Conservation (phyloP, 2,113 vertebrate species). For the Solenodon paradoxus region DNA sequence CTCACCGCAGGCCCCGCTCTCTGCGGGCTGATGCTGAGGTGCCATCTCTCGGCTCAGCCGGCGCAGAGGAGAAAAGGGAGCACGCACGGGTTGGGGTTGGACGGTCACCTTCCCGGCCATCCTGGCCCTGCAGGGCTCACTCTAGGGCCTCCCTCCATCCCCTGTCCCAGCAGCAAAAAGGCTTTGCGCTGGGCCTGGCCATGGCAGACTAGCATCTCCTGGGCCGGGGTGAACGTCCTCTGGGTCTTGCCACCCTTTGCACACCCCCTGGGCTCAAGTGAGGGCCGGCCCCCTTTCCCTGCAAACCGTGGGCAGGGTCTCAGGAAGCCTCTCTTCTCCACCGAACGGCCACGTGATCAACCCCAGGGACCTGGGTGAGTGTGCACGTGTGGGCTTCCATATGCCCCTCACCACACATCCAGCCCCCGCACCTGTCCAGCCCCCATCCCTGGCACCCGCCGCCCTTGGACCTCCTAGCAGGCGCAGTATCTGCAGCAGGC, state of each 20-base stretch:
- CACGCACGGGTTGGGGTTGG: neutral
- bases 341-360: fast-evolving
- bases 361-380: fast-evolving
- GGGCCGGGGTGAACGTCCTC: too few relatives aligned
- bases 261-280: too few relatives aligned
- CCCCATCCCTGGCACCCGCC: fast-evolving
- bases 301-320: fast-evolving
- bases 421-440: neutral
- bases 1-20: too few relatives aligned
- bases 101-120: fast-evolving
- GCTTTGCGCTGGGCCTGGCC: neutral
- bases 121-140: too few relatives aligned
- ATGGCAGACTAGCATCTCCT: too few relatives aligned
- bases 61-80: neutral
- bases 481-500: too few relatives aligned
- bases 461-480: neutral
- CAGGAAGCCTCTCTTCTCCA: neutral
- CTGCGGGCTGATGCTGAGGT: neutral
- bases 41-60: neutral
- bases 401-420: too few relatives aligned
- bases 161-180: too few relatives aligned
- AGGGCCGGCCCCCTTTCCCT: neutral
- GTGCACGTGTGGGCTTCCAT: too few relatives aligned
- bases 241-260: neutral
- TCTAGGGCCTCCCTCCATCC: too few relatives aligned